These are phyloP conservation scores for Hydriomena furcata DNA, from an alignment of 2,888 invertebrate genomes.

Conservation along the genomic window DNA sequence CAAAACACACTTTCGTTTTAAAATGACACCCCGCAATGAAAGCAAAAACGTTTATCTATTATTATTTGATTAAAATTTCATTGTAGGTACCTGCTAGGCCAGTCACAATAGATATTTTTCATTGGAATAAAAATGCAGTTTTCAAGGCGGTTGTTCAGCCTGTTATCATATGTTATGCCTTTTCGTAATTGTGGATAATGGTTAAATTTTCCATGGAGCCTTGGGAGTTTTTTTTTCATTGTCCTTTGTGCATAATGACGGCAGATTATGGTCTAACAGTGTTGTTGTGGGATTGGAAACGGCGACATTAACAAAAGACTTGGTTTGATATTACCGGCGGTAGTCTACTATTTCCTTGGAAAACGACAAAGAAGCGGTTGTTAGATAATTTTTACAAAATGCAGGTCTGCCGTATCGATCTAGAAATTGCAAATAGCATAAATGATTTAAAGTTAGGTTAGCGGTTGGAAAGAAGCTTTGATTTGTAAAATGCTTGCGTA, in stretches of 20 bases:
- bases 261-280: conserved; percentile 50
- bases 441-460: conserved; percentile 21
- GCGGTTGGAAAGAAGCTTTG: conserved; percentile 8
- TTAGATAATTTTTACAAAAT: conserved; percentile 43
- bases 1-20: conserved; percentile 25
- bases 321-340: conserved; percentile 48
- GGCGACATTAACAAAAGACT: conserved; percentile 69
- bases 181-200: conserved; percentile 59
- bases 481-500: conserved; percentile 3
- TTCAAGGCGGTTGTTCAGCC: conserved; percentile 18
- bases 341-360: conserved; percentile 54
- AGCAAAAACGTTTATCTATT: conserved; percentile 31
- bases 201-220: conserved; percentile 67
- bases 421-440: conserved; percentile 28
- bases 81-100: conserved; percentile 14
- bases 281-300: conserved; percentile 66
- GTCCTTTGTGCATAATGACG: conserved; percentile 70
- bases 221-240: conserved; percentile 69
- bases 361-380: conserved; percentile 59
- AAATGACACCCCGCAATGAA: conserved; percentile 28
- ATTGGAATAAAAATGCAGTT: conserved; percentile 52
- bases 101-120: conserved; percentile 39
- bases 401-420: conserved; percentile 18
- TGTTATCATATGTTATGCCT: conserved; percentile 40
- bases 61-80: conserved; percentile 45